These are phyloP conservation scores for Noctuana brunneofusca DNA, from an alignment of 2,888 invertebrate species.

Conservation along the genomic window DNA sequence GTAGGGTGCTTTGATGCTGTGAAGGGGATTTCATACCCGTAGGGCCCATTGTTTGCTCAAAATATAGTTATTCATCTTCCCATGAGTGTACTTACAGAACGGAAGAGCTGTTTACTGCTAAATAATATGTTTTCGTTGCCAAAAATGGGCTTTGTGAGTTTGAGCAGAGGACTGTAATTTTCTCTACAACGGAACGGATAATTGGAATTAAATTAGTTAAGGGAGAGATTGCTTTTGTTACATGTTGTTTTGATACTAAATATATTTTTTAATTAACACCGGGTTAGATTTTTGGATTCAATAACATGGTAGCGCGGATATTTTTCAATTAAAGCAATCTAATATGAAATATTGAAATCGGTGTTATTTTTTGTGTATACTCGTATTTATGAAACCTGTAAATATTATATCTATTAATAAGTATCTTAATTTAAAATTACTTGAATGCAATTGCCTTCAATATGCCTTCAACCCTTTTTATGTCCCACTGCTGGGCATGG, in stretches of 20 bases:
- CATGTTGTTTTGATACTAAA: neutral
- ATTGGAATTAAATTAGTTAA: conserved; percentile 27
- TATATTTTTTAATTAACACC: conserved; percentile 3
- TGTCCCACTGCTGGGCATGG: no score
- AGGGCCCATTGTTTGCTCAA: conserved; percentile 68
- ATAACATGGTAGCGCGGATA: neutral
- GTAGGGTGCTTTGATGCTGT: conserved; percentile 54
- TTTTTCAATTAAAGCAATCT: no score
- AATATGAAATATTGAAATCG: no score
- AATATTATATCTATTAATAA: no score
- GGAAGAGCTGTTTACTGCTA: conserved; percentile 47
- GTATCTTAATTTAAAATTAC: no score
- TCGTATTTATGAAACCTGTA: no score
- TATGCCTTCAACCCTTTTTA: no score
- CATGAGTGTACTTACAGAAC: conserved; percentile 48
- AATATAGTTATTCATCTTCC: conserved; percentile 75
- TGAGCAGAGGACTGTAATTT: conserved; percentile 34
- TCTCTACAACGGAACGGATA: conserved; percentile 22
- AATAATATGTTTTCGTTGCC: conserved; percentile 46
- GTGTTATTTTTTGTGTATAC: no score
- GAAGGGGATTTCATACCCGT: conserved; percentile 59
- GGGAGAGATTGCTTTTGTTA: conserved; percentile 1
- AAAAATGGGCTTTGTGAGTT: conserved; percentile 38
- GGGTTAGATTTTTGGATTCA: neutral
- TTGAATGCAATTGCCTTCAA: no score